Base-by-base conservation (phyloP, 2,888 invertebrate species). In the Ormyrus nitidulus region DNA sequence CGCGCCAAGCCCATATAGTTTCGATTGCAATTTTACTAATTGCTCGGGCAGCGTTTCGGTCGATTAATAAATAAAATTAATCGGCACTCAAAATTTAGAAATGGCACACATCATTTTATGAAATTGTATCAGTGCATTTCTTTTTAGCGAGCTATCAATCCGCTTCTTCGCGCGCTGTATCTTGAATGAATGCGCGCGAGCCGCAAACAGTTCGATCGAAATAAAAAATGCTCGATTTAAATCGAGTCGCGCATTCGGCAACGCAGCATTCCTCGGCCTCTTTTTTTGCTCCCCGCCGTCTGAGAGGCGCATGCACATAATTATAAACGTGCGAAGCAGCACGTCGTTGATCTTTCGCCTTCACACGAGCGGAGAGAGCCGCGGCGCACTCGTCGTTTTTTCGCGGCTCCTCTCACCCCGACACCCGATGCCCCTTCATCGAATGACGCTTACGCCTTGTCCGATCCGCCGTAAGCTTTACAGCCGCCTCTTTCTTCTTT, bases 401-500 rank as follows among this genome's bases (percentile, higher is more conserved):
- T 69, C 34, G 19, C 46, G 19, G 48, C 19, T n/a, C 8, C 72
- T 10, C n/a, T 34, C 58, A 65, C 66, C 71, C 53, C 68, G 76
- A 72, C 80, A 80, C 46, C 76, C 71, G 80, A 80, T 80, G 77
- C 73, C 77, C 80, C 69, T 62, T 70, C 54, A 59, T 54, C 77
- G 77, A 65, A 77, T 77, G 77, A 80, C 80, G 80, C 61, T 65
- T 68, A 9, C 66, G 74, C 34, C 79, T 73, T 70, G 74, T 75
- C 62, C 70, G 75, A 65, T 76, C 71, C 54, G 9, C 62, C 59
- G 34, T 51, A 53, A 61, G 64, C 65, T 80, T 71, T 80, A 80
- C 78, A 34, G 34, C 34, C 34, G 71, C 73, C 56, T 82, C 78
- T 80, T 80, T 77, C 81, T 61, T 82, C 78, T 80, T 80, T 77